A percentile compares a stretch with the other conserved stretches of the same genome.
These are phyloP conservation scores for Tillus elongatus DNA, from an alignment of 2,888 invertebrate genomes.

Conservation along the genomic window DNA sequence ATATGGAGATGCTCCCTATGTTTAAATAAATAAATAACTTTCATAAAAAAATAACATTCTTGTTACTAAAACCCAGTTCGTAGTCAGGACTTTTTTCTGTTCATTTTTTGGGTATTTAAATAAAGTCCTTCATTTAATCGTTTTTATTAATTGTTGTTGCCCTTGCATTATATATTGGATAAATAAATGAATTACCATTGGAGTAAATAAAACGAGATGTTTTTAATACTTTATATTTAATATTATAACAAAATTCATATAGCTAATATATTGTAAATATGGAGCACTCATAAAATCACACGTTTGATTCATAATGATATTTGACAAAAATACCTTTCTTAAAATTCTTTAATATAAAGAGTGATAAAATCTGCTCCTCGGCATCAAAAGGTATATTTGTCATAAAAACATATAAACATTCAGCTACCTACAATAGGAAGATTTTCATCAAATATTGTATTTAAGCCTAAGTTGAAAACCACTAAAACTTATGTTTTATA, in stretches of 20 bases:
- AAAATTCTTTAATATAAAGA: slow-evolving; percentile 19
- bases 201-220: no score
- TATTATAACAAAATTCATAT: slow-evolving; percentile 34
- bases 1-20: no score
- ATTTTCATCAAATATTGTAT: background rate
- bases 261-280: slow-evolving; percentile 29
- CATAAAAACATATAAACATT: slow-evolving; percentile 26
- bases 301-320: slow-evolving; percentile 23
- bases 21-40: no score
- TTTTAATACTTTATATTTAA: slow-evolving; percentile 20
- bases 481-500: background rate
- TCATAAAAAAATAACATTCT: no score
- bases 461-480: background rate
- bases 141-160: no score
- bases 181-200: no score
- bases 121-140: no score
- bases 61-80: no score
- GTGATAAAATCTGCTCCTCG: slow-evolving; percentile 10
- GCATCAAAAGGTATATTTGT: background rate
- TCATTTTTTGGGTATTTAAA: no score
- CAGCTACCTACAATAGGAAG: slow-evolving; percentile 25
- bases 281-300: slow-evolving; percentile 35
- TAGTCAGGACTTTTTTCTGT: no score
- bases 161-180: no score
- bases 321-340: slow-evolving; percentile 20